phyloP scores from a whole-genome alignment of 2,113 vertebrate species.

The Oryctolagus cuniculus region mOryCun1.1 NC_091448.1:21735501-21736000 shows the following conservation, averaged over 20 bases:
- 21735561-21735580: background rate
- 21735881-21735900: background rate
- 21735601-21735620: background rate
- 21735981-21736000: no score
- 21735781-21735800: background rate
- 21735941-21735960: background rate
- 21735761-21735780: background rate
- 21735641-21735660: background rate
- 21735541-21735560: no score
- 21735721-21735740: background rate
- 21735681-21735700: background rate
- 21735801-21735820: background rate
- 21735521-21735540: background rate
- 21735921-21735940: background rate
- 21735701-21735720: background rate
- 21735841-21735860: background rate
- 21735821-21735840: background rate
- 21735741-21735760: background rate
- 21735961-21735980: background rate
- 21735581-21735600: background rate
- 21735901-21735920: background rate
- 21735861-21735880: background rate
- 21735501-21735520: background rate
- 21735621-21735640: background rate
- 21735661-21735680: background rate